Conservation (phyloP, 2,888 invertebrate genomes). For the Sepioteuthis lessoniana region DNA sequence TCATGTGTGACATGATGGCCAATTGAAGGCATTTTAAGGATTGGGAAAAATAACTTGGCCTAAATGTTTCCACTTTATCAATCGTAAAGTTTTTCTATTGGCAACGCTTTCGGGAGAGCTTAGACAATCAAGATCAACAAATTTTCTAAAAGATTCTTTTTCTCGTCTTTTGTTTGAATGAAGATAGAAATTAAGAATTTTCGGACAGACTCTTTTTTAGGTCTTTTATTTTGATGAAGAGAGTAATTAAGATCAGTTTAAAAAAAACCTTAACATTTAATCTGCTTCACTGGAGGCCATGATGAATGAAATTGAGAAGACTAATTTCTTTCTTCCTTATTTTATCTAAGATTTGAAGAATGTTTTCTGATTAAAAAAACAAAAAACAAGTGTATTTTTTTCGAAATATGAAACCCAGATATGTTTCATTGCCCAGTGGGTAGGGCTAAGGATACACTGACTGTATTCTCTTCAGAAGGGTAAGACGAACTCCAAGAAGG, state of each 20-base stretch:
- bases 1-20: constrained; percentile 9
- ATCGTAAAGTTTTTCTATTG: background rate
- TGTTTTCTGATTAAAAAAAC: background rate
- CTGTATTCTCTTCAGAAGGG: too few species aligned
- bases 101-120: background rate
- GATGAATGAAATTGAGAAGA: background rate
- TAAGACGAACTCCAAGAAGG: too few species aligned
- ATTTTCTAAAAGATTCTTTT: background rate
- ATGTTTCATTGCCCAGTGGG: background rate
- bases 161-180: background rate
- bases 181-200: background rate
- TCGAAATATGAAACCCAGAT: background rate
- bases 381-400: too few species aligned
- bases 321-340: background rate
- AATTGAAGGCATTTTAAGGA: constrained; percentile 33
- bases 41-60: background rate
- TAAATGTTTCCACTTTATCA: constrained; percentile 23
- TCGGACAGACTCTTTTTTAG: background rate
- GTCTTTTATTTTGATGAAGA: background rate
- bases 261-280: background rate
- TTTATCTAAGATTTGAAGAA: background rate
- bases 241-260: background rate
- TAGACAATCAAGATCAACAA: background rate
- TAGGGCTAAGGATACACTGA: background rate
- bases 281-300: background rate